A percentile compares a stretch with the other conserved stretches of the same genome.
Conservation (phyloP, 2,888 invertebrate species). For the Catocala sponsa region DNA sequence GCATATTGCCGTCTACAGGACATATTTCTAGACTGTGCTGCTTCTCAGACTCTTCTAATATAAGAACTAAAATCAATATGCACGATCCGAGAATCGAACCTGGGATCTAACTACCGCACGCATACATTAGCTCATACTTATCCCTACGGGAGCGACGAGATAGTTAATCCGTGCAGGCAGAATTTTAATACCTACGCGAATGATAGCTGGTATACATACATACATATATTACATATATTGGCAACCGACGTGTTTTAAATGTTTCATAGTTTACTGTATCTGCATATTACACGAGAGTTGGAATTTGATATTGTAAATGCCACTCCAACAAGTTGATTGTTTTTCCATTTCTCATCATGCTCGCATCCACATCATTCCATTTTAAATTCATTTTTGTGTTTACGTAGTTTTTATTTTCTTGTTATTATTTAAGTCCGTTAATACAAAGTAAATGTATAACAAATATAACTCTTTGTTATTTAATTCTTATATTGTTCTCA, state of each 20-base stretch:
- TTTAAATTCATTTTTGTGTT: slow-evolving; percentile 63
- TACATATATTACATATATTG: neutral
- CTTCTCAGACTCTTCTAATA: too few relatives aligned
- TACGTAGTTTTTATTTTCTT: slow-evolving; percentile 57
- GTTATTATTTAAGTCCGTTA: slow-evolving; percentile 44
- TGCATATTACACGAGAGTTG: slow-evolving; percentile 38
- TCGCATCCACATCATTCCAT: slow-evolving; percentile 54
- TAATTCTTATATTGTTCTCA: slow-evolving; percentile 44
- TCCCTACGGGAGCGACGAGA: too few relatives aligned
- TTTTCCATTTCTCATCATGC: slow-evolving; percentile 55
- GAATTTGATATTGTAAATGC: slow-evolving; percentile 63
- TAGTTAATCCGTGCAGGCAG: too few relatives aligned
- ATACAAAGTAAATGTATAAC: slow-evolving; percentile 56
- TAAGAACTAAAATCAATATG: too few relatives aligned
- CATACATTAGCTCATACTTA: too few relatives aligned
- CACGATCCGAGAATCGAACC: too few relatives aligned
- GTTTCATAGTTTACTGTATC: slow-evolving; percentile 42
- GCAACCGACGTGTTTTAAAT: slow-evolving; percentile 29
- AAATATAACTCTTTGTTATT: slow-evolving; percentile 38
- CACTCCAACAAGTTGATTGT: slow-evolving; percentile 61
- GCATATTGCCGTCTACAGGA: too few relatives aligned
- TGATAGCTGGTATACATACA: too few relatives aligned
- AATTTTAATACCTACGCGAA: too few relatives aligned
- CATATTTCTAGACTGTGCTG: too few relatives aligned
- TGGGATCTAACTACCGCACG: too few relatives aligned